Evolutionary conservation across 2,888 invertebrate genomes (phyloP), one percentile per base, ranked within the genome.

Genomic region (Amphipyra berbera): DNA sequence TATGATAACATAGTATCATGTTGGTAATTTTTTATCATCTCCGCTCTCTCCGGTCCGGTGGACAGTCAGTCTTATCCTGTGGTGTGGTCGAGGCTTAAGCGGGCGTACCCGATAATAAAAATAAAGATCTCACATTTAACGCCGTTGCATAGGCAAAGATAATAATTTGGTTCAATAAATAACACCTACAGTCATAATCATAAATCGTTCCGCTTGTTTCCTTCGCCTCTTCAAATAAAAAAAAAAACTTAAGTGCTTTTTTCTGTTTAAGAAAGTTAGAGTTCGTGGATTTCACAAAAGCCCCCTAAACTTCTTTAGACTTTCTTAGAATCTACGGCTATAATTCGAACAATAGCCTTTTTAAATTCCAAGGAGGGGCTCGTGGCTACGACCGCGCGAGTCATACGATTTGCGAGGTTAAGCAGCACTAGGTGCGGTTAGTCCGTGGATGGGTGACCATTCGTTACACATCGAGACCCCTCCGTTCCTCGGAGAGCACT

Each of bases 191-290:
- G 50, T 64, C 47, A 61, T 70, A 79, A 68, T 58, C 68, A 69
- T 77, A 79, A 79, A 78, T 75, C 78, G 54, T 48, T 59, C 48
- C 41, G 60, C 40, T 48, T 47, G 68, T 65, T 64, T 77, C 64
- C 46, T 52, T 59, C 42, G 56, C 61, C 45, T 64, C 48, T 46
- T 50, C 61, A 64, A 78, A 73, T 70, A 73, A 71, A 69, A 67
- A 70, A n/a, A 72, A 64, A 68, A 68, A 63, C 52, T 61, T 64
- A 76, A 78, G 78, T 80, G 80, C 64, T 68, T 76, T 78, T 76
- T 76, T 69, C 73, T 76, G 80, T 79, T 61, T 40, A 71, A 65
- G 58, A 76, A 78, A 74, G 76, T 78, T 78, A 61, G 52, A 73
- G 60, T 61, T 72, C 60, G 53, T 45, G 49, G 69, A 55, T 76